Base-by-base conservation (phyloP, 2,797 vertebrate species). In the Synanceia verrucosa region DNA sequence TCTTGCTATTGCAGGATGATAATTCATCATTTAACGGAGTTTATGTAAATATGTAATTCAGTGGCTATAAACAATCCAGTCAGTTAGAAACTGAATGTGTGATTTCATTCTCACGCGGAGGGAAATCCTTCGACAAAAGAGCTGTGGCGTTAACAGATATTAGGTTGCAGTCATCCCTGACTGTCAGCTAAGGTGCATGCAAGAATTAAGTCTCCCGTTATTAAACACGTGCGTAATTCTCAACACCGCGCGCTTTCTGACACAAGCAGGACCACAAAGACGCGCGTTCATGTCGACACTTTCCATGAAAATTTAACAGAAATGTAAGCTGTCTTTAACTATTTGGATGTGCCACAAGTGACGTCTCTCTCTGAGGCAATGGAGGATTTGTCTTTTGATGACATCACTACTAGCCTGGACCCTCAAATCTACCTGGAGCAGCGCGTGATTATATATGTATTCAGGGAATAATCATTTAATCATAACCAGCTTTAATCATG, bases 391-490 rank as follows among this genome's bases (percentile, higher is more conserved):
- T 47, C 31, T 62, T 52, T 34, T 44, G 53, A 58, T 80, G 73
- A 79, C 76, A 59, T 83, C 79, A 81, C n/a, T 57, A 8, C 16
- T 36, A 57, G 26, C 19, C 36, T 50, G 62, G 62, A 65, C 47
- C 43, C 39, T 50, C 47, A 63, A 10, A 29, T 28, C 21, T 11
- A 69, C 64, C 68, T 36, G 56, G 26, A 56, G 36, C 34, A 23
- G 13, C 3, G 13, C 18, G 34, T 13, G 37, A 44, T 50, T 46
- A 3, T 50, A 3, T 50, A 41, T 63, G 61, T 34, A 53, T 69
- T 51, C 13, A 8, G 9, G 36, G 19, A n/a, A 13, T 9, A 23
- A n/a, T n/a, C 34, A 8, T 16, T 33, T 31, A n/a, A n/a, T n/a
- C n/a, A n/a, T n/a, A n/a, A n/a, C n/a, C 13, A 37, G 12, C n/a